phyloP scores from a whole-genome alignment of 1,140 invertebrate species.

The Drosophila tani region DNA sequence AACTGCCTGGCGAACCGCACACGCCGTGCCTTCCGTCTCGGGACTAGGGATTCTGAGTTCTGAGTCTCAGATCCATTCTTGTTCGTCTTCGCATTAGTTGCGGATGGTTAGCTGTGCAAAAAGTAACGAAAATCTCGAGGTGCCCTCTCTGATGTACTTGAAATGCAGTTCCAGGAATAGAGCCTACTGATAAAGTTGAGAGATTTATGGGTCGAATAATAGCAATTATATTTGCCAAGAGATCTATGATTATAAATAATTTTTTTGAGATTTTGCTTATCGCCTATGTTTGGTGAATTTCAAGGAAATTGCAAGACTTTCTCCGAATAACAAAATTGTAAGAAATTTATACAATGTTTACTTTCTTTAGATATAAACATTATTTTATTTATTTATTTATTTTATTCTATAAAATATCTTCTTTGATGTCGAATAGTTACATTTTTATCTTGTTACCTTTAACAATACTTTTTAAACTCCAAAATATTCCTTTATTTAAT shows the following conservation, averaged over 20 bases:
- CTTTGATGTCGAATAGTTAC: neutral
- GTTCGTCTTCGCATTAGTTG: slow-evolving; percentile 60
- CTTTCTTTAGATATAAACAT: no score
- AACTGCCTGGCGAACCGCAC: slow-evolving; percentile 70
- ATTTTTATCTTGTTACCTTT: no score
- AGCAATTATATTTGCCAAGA: slow-evolving; percentile 1
- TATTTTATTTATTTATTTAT: neutral
- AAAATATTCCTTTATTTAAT: no score
- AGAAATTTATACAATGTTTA: no score
- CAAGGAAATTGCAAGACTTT: neutral
- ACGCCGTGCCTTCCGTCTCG: slow-evolving; percentile 52
- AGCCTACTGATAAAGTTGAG: slow-evolving; percentile 41
- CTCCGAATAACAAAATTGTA: no score
- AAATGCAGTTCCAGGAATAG: slow-evolving; percentile 48
- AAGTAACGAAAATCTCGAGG: slow-evolving; percentile 29
- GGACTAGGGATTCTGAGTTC: neutral
- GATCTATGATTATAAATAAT: neutral
- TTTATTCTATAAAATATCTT: neutral
- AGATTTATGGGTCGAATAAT: slow-evolving; percentile 42
- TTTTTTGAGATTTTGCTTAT: neutral
- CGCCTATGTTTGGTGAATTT: neutral
- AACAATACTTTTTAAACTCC: no score
- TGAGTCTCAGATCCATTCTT: slow-evolving; percentile 9
- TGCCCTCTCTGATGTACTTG: slow-evolving; percentile 21
- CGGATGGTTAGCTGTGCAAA: slow-evolving; percentile 65